Evolutionary conservation across 2,888 invertebrate genomes (phyloP), one percentile per base, ranked within the genome.

Genomic region (Troilus luridus): DNA sequence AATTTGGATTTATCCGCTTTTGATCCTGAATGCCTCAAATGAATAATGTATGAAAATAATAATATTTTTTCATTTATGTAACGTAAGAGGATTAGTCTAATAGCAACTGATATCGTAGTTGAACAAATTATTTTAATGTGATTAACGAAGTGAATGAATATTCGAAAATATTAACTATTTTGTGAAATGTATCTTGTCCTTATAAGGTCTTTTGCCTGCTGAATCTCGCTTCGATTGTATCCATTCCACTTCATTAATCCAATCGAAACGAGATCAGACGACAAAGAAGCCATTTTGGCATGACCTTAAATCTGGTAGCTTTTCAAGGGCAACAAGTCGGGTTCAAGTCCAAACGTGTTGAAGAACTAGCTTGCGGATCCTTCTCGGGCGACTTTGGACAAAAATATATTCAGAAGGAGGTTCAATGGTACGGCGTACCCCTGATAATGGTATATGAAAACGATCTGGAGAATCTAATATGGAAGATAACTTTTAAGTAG

Each of bases 321-420:
- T 77, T 77, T 77, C 72, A 77, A 77, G 72, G 72, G 17, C 72
- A 41, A 77, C 72, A 77, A 77, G 27, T 77, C 27, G 27, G 72
- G 17, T 41, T 17, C 41, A 27, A 77, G 72, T 77, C 72, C 17
- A 77, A 77, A 77, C 17, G 9, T 41, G 72, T 77, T 77, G 72
- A 77, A 77, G 41, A 77, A 77, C 72, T 27, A 77, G 72, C 72
- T 77, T 77, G 72, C 17, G 72, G 19, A 77, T 17, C 41, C 27
- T 14, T 27, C 41, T 77, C 41, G 0, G 41, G 19, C 41, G 72
- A 2, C 17, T 17, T 77, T 77, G 72, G 41, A 41, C 41, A 41
- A 27, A 77, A 5, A 12, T 77, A 41, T 19, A 19, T 17, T 41
- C 17, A 8, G 0, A 77, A 41, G 5, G 14, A 8, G 72, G 19